phyloP scores from a whole-genome alignment of 2,888 invertebrate species.

The Caenorhabditis doughertyi region DNA sequence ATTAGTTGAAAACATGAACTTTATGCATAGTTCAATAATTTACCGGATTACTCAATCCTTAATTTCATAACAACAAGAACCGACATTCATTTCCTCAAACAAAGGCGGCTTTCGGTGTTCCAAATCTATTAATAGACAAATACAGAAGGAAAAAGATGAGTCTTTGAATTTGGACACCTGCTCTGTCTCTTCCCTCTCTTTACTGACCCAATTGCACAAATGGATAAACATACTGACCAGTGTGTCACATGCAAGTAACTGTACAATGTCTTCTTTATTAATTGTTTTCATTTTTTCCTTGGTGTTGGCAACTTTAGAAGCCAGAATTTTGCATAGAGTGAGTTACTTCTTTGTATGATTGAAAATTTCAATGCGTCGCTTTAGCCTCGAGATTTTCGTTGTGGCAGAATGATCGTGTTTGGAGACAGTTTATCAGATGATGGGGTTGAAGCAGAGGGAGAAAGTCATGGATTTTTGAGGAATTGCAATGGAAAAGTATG shows the following conservation, averaged over 20 bases:
- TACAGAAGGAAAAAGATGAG: slow-evolving; percentile 13
- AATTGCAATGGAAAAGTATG: slow-evolving; percentile 78
- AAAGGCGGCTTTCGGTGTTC: background rate
- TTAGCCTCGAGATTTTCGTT: slow-evolving; percentile 77
- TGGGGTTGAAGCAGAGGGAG: slow-evolving; percentile 75
- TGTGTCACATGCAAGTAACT: slow-evolving; percentile 20
- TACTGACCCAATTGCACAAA: slow-evolving; percentile 18
- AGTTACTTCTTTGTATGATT: too few species aligned
- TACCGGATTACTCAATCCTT: too few species aligned
- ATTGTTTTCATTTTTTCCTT: slow-evolving; percentile 19
- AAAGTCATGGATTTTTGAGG: slow-evolving; percentile 69
- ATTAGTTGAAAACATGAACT: too few species aligned
- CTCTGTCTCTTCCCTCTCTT: background rate
- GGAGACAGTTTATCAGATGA: slow-evolving; percentile 78
- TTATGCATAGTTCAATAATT: too few species aligned
- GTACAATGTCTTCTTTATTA: slow-evolving; percentile 22
- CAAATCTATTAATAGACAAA: slow-evolving; percentile 39
- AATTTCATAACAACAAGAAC: background rate
- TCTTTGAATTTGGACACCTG: slow-evolving; percentile 35
- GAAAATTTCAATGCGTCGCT: too few species aligned
- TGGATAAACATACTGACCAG: slow-evolving; percentile 27
- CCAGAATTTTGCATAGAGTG: slow-evolving; percentile 48
- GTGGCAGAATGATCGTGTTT: slow-evolving; percentile 74
- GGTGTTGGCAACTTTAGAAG: slow-evolving; percentile 21
- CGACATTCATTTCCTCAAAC: background rate